Conservation (phyloP, 2,888 invertebrate species). For the Pheosia tremula region DNA sequence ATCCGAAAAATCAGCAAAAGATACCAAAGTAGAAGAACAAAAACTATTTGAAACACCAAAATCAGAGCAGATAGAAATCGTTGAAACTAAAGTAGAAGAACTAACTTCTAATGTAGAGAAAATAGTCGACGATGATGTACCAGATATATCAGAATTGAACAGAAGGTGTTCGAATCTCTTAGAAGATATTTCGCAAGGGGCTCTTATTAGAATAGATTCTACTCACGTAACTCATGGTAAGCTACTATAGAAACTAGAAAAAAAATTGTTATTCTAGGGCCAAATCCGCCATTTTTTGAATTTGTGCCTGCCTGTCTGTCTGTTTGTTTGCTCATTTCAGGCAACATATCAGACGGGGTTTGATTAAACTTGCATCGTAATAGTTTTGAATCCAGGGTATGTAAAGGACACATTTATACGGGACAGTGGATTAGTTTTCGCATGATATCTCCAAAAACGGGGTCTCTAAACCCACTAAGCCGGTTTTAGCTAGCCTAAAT, state of each 20-base stretch:
- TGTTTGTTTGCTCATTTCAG: too few species aligned
- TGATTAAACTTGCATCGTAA: too few species aligned
- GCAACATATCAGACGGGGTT: too few species aligned
- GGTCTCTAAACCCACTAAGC: too few species aligned
- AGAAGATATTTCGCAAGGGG: constrained; percentile 81
- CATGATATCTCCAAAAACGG: too few species aligned
- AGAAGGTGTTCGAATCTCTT: constrained; percentile 79
- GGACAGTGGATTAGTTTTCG: too few species aligned
- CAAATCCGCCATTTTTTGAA: too few species aligned
- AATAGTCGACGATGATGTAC: constrained; percentile 58
- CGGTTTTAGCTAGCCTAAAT: too few species aligned
- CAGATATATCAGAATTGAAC: constrained; percentile 78
- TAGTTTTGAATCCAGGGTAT: too few species aligned
- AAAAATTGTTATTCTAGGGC: too few species aligned
- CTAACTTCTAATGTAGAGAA: constrained; percentile 21
- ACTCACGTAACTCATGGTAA: constrained; percentile 78
- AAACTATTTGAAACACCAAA: constrained; percentile 12
- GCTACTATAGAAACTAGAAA: constrained; percentile 10
- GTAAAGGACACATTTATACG: too few species aligned
- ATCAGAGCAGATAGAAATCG: background rate
- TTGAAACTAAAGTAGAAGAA: constrained; percentile 22
- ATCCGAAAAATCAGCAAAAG: constrained; percentile 3
- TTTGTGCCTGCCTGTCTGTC: too few species aligned
- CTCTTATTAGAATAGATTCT: constrained; percentile 77
- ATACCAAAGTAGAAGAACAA: constrained; percentile 4